These are phyloP conservation scores for Theretra japonica DNA, from an alignment of 2,888 invertebrate species.

Conservation along the genomic window DNA sequence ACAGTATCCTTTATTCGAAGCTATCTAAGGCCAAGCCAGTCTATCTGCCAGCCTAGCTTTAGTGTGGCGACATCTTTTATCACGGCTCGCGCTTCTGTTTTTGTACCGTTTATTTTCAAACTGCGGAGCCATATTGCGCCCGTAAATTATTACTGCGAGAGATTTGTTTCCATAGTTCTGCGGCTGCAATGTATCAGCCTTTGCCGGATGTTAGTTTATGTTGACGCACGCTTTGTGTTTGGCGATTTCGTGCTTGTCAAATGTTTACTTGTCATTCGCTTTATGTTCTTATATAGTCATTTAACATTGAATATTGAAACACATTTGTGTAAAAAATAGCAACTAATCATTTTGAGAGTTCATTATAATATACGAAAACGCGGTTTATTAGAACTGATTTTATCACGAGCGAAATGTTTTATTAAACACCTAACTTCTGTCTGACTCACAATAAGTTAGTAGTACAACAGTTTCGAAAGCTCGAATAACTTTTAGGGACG, in stretches of 20 bases:
- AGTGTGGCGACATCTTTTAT: constrained; percentile 80
- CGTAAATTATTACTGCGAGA: constrained; percentile 80
- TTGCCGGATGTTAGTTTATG: constrained; percentile 81
- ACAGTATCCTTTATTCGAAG: constrained; percentile 58
- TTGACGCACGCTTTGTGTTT: constrained; percentile 75
- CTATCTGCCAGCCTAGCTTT: constrained; percentile 70
- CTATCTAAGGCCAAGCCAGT: constrained; percentile 67
- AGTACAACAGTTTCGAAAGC: constrained; percentile 37
- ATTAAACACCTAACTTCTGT: background rate
- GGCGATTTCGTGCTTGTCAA: constrained; percentile 69
- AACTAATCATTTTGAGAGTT: no score
- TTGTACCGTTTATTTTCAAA: constrained; percentile 76
- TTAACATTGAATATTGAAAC: constrained; percentile 30
- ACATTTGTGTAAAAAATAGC: no score
- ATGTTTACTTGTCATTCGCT: constrained; percentile 51
- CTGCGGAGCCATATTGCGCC: constrained; percentile 76
- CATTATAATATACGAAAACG: no score
- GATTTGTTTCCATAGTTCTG: constrained; percentile 83
- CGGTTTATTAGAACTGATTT: no score
- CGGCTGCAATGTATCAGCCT: constrained; percentile 80
- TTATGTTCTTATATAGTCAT: constrained; percentile 51
- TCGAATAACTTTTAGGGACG: constrained; percentile 21
- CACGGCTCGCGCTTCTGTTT: constrained; percentile 73
- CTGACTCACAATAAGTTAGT: constrained; percentile 2
- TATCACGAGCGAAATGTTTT: background rate